Evolutionary conservation across 2,888 invertebrate species (phyloP), one percentile per base, ranked within the genome.

Genomic region (Cataglyphis altisquamis): DNA sequence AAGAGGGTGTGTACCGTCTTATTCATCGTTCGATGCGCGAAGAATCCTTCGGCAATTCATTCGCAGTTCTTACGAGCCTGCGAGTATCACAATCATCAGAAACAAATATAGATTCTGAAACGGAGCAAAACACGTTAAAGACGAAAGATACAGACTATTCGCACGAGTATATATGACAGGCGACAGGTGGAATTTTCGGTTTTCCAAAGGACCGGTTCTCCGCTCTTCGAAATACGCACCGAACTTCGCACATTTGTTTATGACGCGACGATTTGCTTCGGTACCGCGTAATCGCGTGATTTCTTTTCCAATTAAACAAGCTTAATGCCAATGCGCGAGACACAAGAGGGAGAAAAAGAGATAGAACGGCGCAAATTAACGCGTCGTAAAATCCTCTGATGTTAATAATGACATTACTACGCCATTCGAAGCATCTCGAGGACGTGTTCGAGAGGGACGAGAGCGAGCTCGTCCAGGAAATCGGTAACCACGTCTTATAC

Each of bases 1-100:
- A 67, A 52, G 82, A 84, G 86, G 87, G 87, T 87, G 86, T 87
- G 86, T 77, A 82, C 88, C 75, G 82, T 90, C 92, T 91, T 91
- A 91, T 92, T 91, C 86, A 89, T 91, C 90, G 87, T n/a, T 66
- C 66, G 41, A 29, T 21, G 15, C 57, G 68, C 57, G 68, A 68
- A 64, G 18, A 60, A 78, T 41, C 41, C 70, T 45, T 18, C 21
- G 70, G 15, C 64, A 32, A 63, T 68, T 67, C 55, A 55, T 82
- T 74, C 70, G 74, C 75, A 48, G 29, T 67, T 63, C 62, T 41
- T 68, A n/a, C 55, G 45, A 64, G 55, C 67, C 41, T 25, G 68
- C 67, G 55, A 73, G 39, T 52, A 73, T 25, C 18, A 52, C 25
- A 66, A 72, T 67, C 55, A 52, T 39, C 48, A 73, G 67, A 39